A percentile compares a stretch with the other conserved stretches of the same genome.
These are phyloP conservation scores for Drosophila triauraria DNA, from an alignment of 1,140 invertebrate genomes.

Conservation along the genomic window DNA sequence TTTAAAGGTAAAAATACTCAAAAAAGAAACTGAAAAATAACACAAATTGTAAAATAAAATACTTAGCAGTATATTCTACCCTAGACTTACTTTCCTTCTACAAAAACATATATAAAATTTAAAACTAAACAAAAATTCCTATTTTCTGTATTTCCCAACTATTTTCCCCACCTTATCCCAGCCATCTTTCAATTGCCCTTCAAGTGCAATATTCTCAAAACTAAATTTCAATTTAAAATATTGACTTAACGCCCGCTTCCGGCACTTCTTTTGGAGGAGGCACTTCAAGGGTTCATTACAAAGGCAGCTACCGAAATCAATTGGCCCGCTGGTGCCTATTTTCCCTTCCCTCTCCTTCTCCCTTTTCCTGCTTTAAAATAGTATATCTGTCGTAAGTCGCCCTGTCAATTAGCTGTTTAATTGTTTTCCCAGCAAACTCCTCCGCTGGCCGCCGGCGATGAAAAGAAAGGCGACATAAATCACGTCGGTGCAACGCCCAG, in stretches of 20 bases:
- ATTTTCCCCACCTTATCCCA: not conserved
- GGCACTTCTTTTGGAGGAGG: conserved; percentile 2
- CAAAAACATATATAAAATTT: too few relatives aligned
- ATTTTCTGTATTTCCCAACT: not conserved
- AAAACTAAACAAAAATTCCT: too few relatives aligned
- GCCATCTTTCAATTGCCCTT: not conserved
- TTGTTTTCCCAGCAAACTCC: conserved; percentile 61
- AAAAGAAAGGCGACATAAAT: conserved; percentile 62
- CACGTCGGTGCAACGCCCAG: conserved; percentile 52
- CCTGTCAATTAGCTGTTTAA: conserved; percentile 69
- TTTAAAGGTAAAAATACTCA: too few relatives aligned
- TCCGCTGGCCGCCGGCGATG: conserved; percentile 14
- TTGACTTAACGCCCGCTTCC: conserved; percentile 15
- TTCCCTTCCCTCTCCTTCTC: not conserved
- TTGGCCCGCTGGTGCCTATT: conserved; percentile 7
- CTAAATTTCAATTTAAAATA: conserved; percentile 28
- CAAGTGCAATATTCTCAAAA: not conserved
- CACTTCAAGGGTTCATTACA: conserved; percentile 5
- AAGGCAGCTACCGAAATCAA: conserved; percentile 30
- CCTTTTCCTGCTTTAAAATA: not conserved
- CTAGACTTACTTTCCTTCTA: too few relatives aligned
- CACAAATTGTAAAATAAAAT: too few relatives aligned
- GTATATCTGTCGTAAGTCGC: conserved; percentile 21
- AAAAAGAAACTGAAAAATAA: too few relatives aligned
- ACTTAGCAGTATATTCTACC: too few relatives aligned